phyloP scores from a whole-genome alignment of 2,113 vertebrate genomes.

The Tiliqua scincoides region DNA sequence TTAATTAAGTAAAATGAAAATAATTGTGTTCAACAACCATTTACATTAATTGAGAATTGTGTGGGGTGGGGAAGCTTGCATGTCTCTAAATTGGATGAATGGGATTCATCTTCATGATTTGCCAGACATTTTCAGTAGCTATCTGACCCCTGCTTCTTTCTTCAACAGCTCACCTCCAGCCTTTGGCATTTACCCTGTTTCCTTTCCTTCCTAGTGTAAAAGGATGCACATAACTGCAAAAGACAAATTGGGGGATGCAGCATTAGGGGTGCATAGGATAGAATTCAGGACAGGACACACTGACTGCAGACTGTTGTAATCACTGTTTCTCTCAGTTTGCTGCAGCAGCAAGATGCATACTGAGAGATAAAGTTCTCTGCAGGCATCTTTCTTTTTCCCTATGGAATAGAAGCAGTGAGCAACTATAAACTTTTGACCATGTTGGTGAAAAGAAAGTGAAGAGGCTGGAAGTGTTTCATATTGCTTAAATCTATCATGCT shows the following conservation, averaged over 20 bases:
- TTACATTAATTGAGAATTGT: background rate
- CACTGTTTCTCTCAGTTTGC: background rate
- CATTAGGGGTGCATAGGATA: background rate
- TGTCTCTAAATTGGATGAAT: background rate
- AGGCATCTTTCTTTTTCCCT: background rate
- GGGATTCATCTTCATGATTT: background rate
- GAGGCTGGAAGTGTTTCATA: background rate
- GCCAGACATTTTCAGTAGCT: background rate
- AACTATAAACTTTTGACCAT: background rate
- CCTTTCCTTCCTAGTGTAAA: background rate
- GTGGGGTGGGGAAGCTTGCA: background rate
- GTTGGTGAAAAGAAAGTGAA: background rate
- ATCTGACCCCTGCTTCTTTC: too few relatives aligned
- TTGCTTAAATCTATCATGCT: background rate
- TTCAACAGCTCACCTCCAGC: background rate
- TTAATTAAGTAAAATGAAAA: too few relatives aligned
- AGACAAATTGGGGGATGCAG: background rate
- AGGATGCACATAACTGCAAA: background rate
- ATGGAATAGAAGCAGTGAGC: background rate
- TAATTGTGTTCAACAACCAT: too few relatives aligned
- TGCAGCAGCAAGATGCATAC: background rate
- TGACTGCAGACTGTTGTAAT: too few relatives aligned
- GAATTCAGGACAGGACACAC: background rate
- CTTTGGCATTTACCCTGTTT: background rate
- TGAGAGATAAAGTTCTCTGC: background rate